Base-by-base conservation (phyloP, 2,888 invertebrate genomes). In the Alentia gelatinosa region DNA sequence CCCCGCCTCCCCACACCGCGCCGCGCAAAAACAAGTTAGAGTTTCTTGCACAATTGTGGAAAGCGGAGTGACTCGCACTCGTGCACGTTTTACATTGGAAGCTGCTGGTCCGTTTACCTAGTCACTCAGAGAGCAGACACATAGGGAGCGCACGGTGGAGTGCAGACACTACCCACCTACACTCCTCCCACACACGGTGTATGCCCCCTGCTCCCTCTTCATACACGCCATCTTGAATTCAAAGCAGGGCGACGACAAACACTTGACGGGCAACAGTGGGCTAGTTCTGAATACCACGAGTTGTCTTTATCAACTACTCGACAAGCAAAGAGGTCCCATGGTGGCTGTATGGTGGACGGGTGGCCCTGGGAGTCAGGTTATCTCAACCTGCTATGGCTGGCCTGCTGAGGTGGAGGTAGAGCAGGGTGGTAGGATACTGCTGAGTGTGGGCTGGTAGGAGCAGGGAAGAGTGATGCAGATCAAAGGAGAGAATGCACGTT, bases 301-400 rank as follows among this genome's bases (percentile, higher is more conserved):
- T 83, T 83, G 83, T 83, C 83, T 83, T 35, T 83, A 83, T 83
- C 83, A 83, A 83, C 83, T 83, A 37, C 83, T 83, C 39, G 83
- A 83, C 35, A 83, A 5, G 26, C 30, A 30, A 30, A 68, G 33
- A 68, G 68, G 3, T 26, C n/a, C 30, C 30, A 30, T 68, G 15
- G 68, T 68, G 12, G 23, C 26, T 30, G 26, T 3, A 26, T 68
- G 26, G 30, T 12, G 26, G 47, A 19, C 68, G 68, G 68, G 68
- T 68, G 68, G 68, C 30, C 68, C 30, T 63, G 68, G 12, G 30
- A 47, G 47, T 7, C 9, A n/a, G n/a, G 12, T 56, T 19, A 56
- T n/a, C 23, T 3, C 56, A n/a, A 4, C 56, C 19, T 56, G 56
- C 12, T 56, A 56, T 56, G n/a, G 56, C 56, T 3, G 19, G n/a